Evolutionary conservation across 2,797 vertebrate species (phyloP), one percentile per base, ranked within the genome.

Genomic region (Poeciliopsis gracilis): DNA sequence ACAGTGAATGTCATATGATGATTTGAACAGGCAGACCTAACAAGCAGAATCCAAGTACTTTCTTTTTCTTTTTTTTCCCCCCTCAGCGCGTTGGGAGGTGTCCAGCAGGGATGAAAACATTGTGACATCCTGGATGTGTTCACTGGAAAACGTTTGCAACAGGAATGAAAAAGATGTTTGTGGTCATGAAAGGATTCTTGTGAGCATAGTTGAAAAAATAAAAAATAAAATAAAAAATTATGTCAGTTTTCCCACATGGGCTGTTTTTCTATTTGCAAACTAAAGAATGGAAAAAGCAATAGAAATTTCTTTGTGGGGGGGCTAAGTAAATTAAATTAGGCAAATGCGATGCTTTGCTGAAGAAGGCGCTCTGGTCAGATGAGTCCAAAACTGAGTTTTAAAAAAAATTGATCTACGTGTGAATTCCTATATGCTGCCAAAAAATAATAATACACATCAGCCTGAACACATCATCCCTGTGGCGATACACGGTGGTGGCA

Each of bases 1-100:
- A 86, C 81, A 80, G 45, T 83, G 84, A 74, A 84, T 85, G 57
- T 77, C 75, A 88, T 85, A 89, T 88, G 90, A 94, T 81, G 89
- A 91, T 79, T 90, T 83, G 1, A 72, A 91, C 87, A 92, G 41
- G 76, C 75, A 82, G 23, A 30, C 72, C 73, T 70, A 66, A 74
- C 51, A 79, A 84, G 88, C 87, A 69, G 12, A 70, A 16, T 70
- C 2, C n/a, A 73, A 36, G 67, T 69, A 61, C 49, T 51, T 23
- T 23, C 49, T 51, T 49, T 49, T 38, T 49, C 7, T 49, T 20
- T 20, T 20, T 18, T 49, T 49, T 49, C 20, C 23, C 82, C 57
- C 69, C 76, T 70, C 30, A 77, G 51, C 18, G 51, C 70, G 46
- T 78, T 45, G 23, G 15, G 53, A 45, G 36, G 2, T 75, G 79